Percentiles rank a stretch among this genome's conserved stretches.
phyloP scores from a whole-genome alignment of 2,888 invertebrate genomes.

The Phasia obesa region DNA sequence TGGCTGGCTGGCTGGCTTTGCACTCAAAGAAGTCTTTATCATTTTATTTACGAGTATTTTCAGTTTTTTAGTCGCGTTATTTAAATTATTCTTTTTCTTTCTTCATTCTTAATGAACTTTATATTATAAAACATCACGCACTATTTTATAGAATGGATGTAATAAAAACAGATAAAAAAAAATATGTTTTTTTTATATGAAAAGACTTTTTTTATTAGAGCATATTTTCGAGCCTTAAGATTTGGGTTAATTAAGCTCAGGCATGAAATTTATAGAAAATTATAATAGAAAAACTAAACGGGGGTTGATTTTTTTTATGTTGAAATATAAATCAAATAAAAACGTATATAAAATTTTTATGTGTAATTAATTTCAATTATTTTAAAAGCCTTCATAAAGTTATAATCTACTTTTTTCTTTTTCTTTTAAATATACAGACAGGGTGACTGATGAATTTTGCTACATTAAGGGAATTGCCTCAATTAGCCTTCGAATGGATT shows the following conservation, averaged over 20 bases:
- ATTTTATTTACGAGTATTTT: background rate
- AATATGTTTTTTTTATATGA: background rate
- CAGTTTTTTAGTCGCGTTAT: conserved; percentile 28
- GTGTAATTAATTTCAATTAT: background rate
- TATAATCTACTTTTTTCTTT: too few species aligned
- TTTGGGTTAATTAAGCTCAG: conserved; percentile 13
- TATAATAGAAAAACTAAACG: background rate
- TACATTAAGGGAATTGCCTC: too few species aligned
- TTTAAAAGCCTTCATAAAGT: too few species aligned
- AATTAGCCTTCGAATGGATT: too few species aligned
- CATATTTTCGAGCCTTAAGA: background rate
- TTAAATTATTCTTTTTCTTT: conserved; percentile 27
- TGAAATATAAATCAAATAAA: too few species aligned
- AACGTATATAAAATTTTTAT: background rate
- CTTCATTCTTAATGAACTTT: conserved; percentile 43
- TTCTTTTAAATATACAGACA: too few species aligned
- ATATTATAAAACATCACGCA: conserved; percentile 47
- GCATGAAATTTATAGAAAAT: background rate
- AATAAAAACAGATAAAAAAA: conserved; percentile 10
- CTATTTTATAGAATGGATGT: conserved; percentile 32
- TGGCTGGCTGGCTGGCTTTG: background rate
- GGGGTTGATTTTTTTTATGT: background rate
- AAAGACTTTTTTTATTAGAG: conserved; percentile 6
- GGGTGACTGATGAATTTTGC: too few species aligned
- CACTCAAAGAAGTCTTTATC: conserved; percentile 32